Conservation (phyloP, 2,888 invertebrate species). For the Gymnocheta viridis region DNA sequence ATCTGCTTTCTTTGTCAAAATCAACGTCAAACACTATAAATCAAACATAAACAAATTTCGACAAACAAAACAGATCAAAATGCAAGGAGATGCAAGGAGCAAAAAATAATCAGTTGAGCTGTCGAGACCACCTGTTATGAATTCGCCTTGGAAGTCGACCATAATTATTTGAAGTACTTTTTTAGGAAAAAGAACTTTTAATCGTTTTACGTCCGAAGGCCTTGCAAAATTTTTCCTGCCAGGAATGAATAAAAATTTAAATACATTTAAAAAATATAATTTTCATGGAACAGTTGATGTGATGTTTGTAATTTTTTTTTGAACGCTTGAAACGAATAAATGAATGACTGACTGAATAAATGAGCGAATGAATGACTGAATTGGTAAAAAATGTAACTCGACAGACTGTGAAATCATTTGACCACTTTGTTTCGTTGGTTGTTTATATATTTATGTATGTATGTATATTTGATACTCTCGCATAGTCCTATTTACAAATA, state of each 20-base stretch:
- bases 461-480: not conserved
- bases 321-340: conserved; percentile 45
- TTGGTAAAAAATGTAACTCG: conserved; percentile 49
- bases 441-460: not conserved
- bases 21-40: too few species aligned
- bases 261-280: conserved; percentile 25
- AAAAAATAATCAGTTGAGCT: too few species aligned
- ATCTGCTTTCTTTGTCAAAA: too few species aligned
- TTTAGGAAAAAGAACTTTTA: too few species aligned
- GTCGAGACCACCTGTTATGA: too few species aligned
- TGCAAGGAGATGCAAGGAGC: too few species aligned
- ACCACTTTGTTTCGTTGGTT: conserved; percentile 54
- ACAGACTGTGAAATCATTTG: conserved; percentile 64
- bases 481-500: not conserved
- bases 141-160: too few species aligned
- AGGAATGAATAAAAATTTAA: not conserved
- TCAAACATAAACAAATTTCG: too few species aligned
- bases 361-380: conserved; percentile 30
- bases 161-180: too few species aligned
- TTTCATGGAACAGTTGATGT: conserved; percentile 34
- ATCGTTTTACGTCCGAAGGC: not conserved
- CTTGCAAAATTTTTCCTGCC: not conserved
- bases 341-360: conserved; percentile 31
- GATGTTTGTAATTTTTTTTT: conserved; percentile 39
- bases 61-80: too few species aligned